Base-by-base conservation (phyloP, 2,888 invertebrate species). In the Punctoribates punctum region DNA sequence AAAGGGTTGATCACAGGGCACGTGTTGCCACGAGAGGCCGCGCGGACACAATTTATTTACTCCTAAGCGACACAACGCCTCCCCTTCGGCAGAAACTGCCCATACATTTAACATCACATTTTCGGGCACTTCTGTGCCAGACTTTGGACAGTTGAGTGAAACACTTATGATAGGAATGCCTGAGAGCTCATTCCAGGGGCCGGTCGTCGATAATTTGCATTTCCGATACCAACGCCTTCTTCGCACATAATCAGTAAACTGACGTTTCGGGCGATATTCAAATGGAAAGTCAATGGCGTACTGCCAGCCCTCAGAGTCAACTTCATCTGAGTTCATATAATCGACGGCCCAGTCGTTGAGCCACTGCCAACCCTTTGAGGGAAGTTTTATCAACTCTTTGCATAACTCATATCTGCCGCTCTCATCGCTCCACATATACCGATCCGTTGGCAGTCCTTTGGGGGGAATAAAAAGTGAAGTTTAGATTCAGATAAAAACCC, bases 301-400 rank as follows among this genome's bases (percentile, higher is more conserved):
- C 83, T 96, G 96, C 96, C 96, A 96, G 1, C 96, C 96, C 80
- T 94, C 93, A 77, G 88, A 88, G 83, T 96, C 95, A 0, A 92
- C 93, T 13, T 94, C 95, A 0, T 93, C 94, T 0, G 92, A 91
- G 11, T 92, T 90, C 82, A 91, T 91, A 83, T 91, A 94, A 84
- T 96, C 96, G n/a, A 94, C 88, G 83, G 90, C 88, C 96, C 96
- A 96, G 83, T 95, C 95, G 0, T 92, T 91, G 78, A 90, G 87
- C 95, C 95, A 96, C 82, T 92, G 91, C 91, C 94, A 95, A 82
- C 92, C 91, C 80, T 89, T 89, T 54, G 92, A 93, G 0, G 94
- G 87, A 29, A 95, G 85, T 83, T 93, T 92, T 0, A 92, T 92
- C 81, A 91, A 90, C 82, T 95, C 94, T 81, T 92, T 89, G 42